phyloP scores from a whole-genome alignment of 2,113 vertebrate species.

The Gasterosteus nipponicus region DNA sequence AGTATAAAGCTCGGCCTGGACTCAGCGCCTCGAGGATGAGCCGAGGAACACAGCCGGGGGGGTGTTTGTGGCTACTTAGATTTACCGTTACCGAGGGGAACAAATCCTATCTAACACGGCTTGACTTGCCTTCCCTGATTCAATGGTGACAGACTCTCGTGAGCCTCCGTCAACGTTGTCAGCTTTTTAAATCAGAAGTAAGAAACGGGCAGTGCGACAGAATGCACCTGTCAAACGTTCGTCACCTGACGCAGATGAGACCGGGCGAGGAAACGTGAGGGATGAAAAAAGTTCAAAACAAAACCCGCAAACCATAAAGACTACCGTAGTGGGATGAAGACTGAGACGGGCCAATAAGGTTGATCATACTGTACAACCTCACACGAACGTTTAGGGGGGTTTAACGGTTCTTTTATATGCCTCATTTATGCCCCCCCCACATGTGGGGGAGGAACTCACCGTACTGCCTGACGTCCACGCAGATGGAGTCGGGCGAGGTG shows the following conservation, averaged over 20 bases:
- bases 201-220: no score
- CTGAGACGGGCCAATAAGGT: no score
- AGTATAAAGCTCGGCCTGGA: background rate
- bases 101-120: background rate
- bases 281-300: no score
- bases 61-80: background rate
- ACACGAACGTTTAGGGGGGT: no score
- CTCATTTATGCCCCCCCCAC: background rate
- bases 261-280: no score
- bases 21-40: background rate
- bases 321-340: no score
- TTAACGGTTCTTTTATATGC: background rate
- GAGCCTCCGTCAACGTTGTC: no score
- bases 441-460: slow-evolving; percentile 75
- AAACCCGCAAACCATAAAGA: no score
- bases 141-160: background rate
- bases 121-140: background rate
- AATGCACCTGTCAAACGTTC: no score
- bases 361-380: no score
- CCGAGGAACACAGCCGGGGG: background rate
- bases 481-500: slow-evolving; percentile 92
- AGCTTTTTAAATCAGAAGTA: no score
- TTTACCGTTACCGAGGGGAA: background rate
- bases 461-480: slow-evolving; percentile 96
- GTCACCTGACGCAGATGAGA: no score